phyloP scores from a whole-genome alignment of 2,888 invertebrate genomes.

The Eumerus sabulonum region DNA sequence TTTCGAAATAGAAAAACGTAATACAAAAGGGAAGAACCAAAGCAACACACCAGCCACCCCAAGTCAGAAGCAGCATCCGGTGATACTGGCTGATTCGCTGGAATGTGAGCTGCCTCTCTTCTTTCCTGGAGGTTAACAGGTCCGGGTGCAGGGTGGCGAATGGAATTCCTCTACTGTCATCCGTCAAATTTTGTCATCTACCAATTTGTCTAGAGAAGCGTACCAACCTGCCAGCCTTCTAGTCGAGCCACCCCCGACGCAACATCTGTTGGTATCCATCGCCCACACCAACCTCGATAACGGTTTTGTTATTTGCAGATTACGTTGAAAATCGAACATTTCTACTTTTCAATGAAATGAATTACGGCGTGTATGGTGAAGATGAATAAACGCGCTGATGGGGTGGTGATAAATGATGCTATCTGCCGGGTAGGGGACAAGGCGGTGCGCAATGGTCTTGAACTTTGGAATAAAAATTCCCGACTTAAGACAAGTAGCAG shows the following conservation, averaged over 20 bases:
- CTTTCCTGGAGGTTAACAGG: slow-evolving; percentile 18
- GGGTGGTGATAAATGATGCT: slow-evolving; percentile 18
- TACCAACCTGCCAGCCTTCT: slow-evolving; percentile 39
- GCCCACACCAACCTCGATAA: background rate
- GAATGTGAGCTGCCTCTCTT: slow-evolving; percentile 51
- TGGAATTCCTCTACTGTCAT: slow-evolving; percentile 60
- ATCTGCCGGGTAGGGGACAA: background rate
- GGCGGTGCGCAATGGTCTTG: no score
- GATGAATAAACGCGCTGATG: background rate
- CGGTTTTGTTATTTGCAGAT: slow-evolving; percentile 8
- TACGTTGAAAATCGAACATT: slow-evolving; percentile 32
- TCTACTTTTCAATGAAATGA: no score
- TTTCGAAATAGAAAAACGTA: slow-evolving; percentile 18
- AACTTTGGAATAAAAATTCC: slow-evolving; percentile 9
- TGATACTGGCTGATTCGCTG: slow-evolving; percentile 42
- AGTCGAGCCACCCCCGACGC: slow-evolving; percentile 18
- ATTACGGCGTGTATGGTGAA: background rate
- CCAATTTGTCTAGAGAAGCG: slow-evolving; percentile 56
- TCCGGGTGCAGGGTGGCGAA: slow-evolving; percentile 12
- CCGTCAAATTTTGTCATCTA: slow-evolving; percentile 54
- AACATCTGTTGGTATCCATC: slow-evolving; percentile 53
- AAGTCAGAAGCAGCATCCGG: slow-evolving; percentile 16
- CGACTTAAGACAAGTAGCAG: slow-evolving; percentile 16
- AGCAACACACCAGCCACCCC: slow-evolving; percentile 37
- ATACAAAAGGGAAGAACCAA: background rate